A percentile compares a stretch with the other conserved stretches of the same genome.
phyloP scores from a whole-genome alignment of 2,797 vertebrate genomes.

The Tympanoctomys barrerae region DNA sequence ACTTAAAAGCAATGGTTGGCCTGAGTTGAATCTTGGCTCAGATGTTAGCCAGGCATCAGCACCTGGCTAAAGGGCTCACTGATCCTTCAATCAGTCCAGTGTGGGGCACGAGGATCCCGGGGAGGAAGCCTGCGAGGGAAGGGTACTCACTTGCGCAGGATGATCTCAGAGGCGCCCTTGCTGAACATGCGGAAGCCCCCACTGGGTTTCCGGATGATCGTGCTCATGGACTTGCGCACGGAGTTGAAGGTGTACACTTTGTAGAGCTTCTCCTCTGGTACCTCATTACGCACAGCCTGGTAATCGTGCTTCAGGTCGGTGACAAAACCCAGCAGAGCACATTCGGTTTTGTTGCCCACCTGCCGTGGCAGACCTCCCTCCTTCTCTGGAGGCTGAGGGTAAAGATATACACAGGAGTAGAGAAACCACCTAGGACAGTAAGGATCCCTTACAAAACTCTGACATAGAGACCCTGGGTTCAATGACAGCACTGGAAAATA shows the following conservation, averaged over 20 bases:
- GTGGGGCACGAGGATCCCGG: fast-evolving
- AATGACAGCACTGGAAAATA: neutral
- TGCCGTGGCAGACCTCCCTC: slow-evolving; percentile 97
- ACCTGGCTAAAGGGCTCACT: neutral
- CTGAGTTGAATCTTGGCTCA: neutral
- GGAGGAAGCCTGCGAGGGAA: neutral
- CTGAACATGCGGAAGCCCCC: slow-evolving; percentile 98
- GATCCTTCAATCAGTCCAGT: neutral
- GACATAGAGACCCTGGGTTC: neutral
- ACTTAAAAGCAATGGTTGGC: neutral
- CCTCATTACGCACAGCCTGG: slow-evolving; percentile 94
- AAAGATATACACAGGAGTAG: neutral
- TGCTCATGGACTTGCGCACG: slow-evolving; percentile 98
- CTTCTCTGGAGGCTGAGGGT: slow-evolving; percentile 94
- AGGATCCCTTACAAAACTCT: neutral
- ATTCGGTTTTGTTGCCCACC: slow-evolving; percentile 99
- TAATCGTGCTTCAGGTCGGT: slow-evolving; percentile 96
- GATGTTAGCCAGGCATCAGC: neutral
- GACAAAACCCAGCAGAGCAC: slow-evolving; percentile 95
- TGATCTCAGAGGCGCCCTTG: slow-evolving; percentile 98
- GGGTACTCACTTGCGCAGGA: slow-evolving; percentile 95
- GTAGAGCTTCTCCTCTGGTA: slow-evolving; percentile 97
- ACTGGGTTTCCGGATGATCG: slow-evolving; percentile 91
- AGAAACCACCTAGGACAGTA: neutral
- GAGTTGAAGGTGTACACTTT: slow-evolving; percentile 99